Evolutionary conservation across 2,113 vertebrate genomes (phyloP).

Genomic region (Pelmatolapia mariae): DNA sequence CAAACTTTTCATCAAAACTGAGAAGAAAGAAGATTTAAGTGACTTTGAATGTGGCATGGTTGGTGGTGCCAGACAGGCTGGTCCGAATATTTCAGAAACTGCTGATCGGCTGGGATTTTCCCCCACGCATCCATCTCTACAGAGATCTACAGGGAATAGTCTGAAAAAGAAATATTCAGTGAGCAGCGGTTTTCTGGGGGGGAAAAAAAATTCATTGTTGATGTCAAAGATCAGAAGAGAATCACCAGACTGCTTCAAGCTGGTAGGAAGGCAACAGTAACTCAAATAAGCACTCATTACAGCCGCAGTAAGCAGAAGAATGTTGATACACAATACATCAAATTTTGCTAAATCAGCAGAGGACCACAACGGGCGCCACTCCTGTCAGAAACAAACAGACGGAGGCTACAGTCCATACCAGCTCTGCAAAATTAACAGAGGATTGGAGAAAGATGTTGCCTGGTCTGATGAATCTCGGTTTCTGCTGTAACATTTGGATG

Average conservation of each 20-base stretch:
- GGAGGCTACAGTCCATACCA: background rate
- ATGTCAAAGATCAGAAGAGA: background rate
- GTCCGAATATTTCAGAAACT: background rate
- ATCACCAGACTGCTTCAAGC: background rate
- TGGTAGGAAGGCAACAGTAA: background rate
- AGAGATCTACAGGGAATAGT: background rate
- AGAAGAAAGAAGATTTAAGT: background rate
- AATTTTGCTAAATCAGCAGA: background rate
- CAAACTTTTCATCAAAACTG: background rate
- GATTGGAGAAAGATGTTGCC: background rate
- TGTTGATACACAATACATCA: background rate
- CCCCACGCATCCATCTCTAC: background rate
- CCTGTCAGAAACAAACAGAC: background rate
- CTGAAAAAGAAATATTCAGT: accelerated
- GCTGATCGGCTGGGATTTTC: background rate
- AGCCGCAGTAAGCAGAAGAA: background rate
- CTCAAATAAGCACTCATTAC: background rate
- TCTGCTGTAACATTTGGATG: background rate
- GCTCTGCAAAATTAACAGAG: background rate
- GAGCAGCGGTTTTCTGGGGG: background rate
- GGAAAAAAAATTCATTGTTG: background rate
- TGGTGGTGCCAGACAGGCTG: background rate
- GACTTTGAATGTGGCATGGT: background rate
- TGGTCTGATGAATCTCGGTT: background rate
- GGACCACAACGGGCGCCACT: background rate